Base-by-base conservation (phyloP, 1,140 invertebrate species). In the Drosophila asahinai region DNA sequence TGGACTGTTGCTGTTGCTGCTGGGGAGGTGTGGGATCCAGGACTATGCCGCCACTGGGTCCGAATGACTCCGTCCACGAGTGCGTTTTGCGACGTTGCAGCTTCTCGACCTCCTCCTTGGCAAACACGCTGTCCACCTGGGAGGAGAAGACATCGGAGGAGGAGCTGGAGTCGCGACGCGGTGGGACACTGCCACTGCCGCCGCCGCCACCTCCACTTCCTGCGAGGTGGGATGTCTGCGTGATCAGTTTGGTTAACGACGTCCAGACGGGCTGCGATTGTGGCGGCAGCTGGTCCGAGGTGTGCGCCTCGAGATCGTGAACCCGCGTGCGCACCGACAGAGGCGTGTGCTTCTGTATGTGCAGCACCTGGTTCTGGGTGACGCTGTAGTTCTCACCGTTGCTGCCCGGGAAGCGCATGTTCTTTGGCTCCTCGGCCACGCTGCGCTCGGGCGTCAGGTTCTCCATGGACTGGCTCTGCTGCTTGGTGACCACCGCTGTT, bases 341-440 rank as follows among this genome's bases (percentile, higher is more conserved):
- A 58, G 93, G 91, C 48, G 90, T 89, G 89, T 94, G 92, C 81
- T 94, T 93, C 93, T 95, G 93, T 72, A 97, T 94, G 80, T 97
- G 95, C 33, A 98, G 95, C 67, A 97, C 97, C 94, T 97, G 96
- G 91, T 98, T 98, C 77, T 97, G 97, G 27, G 97, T 97, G 9
- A 98, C 97, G 92, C 97, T 97, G 92, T 98, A 98, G 40, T 96
- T 96, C 79, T 96, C 95, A 0, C 97, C 97, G 91, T 97, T 97
- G 72, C 96, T 96, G 84, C 96, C 97, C 0, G 96, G 96, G 95
- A 97, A 96, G 62, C 97, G 93, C 77, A 97, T 96, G 86, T 97
- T 97, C 51, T 96, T 94, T 14, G 95, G 96, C 93, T 94, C 95
- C 51, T 93, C 91, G 27, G 84, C 91, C 30, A 90, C 80, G 52